Conservation (phyloP, 2,113 vertebrate species). For the Balaeniceps rex region DNA sequence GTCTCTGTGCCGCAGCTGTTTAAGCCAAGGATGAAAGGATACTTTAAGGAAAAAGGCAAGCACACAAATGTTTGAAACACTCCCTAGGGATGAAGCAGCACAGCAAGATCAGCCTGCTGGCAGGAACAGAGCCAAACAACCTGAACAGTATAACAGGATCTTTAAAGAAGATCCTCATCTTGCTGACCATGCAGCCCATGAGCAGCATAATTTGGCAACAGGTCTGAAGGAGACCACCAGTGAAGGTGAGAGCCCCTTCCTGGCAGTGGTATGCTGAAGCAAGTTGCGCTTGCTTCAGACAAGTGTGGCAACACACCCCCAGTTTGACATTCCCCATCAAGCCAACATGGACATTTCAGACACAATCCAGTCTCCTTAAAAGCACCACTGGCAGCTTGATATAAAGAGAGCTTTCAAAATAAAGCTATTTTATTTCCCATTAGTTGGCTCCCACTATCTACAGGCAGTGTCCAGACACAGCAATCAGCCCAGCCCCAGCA, state of each 20-base stretch:
- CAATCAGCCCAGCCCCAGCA: background rate
- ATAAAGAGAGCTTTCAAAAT: background rate
- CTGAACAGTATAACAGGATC: background rate
- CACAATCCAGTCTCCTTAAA: background rate
- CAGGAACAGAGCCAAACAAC: background rate
- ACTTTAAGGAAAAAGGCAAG: background rate
- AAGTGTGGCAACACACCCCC: background rate
- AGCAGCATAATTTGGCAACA: background rate
- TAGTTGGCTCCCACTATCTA: background rate
- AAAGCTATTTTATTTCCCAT: background rate
- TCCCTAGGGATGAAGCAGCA: background rate
- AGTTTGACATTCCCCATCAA: background rate
- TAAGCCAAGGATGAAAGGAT: background rate
- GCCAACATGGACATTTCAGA: background rate
- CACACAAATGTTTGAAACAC: background rate
- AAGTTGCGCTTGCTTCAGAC: background rate
- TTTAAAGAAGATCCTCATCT: background rate
- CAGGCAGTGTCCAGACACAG: background rate
- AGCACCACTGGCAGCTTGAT: background rate
- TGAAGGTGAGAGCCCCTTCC: background rate
- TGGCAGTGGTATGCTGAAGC: background rate
- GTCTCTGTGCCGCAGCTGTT: background rate
- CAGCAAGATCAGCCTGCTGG: background rate
- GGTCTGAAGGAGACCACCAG: background rate
- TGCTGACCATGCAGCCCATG: rapidly evolving